phyloP scores from a whole-genome alignment of 2,797 vertebrate species.

The Pangasius sanitwongsei region DNA sequence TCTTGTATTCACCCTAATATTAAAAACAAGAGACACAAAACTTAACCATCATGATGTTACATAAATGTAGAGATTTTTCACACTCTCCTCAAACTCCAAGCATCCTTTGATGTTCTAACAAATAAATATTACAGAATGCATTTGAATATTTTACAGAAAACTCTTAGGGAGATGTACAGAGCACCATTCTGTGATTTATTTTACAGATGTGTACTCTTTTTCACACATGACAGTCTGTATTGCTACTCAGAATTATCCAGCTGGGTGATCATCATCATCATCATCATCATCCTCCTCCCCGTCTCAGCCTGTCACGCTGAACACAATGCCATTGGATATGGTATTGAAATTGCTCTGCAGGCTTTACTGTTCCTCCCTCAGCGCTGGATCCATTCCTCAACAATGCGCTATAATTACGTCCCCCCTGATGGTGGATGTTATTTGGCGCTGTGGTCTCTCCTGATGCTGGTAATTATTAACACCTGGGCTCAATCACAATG shows the following conservation, averaged over 20 bases:
- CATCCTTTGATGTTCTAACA: neutral
- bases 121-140: neutral
- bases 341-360: slow-evolving; percentile 28
- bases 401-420: slow-evolving; percentile 44
- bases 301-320: slow-evolving; percentile 39
- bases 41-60: neutral
- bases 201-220: neutral
- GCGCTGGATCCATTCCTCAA: slow-evolving; percentile 30
- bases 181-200: neutral
- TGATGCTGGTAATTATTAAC: slow-evolving; percentile 51
- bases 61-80: neutral
- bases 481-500: slow-evolving; percentile 40
- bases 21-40: neutral
- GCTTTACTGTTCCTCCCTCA: slow-evolving; percentile 41
- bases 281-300: neutral
- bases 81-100: no score
- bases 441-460: slow-evolving; percentile 33
- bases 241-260: neutral
- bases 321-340: slow-evolving; percentile 36
- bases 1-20: neutral
- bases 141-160: neutral
- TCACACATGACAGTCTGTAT: neutral
- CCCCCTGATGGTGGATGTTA: slow-evolving; percentile 42
- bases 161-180: neutral
- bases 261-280: neutral